Evolutionary conservation across 2,888 invertebrate genomes (phyloP).

Genomic region (Eudasyphora cyanicolor): DNA sequence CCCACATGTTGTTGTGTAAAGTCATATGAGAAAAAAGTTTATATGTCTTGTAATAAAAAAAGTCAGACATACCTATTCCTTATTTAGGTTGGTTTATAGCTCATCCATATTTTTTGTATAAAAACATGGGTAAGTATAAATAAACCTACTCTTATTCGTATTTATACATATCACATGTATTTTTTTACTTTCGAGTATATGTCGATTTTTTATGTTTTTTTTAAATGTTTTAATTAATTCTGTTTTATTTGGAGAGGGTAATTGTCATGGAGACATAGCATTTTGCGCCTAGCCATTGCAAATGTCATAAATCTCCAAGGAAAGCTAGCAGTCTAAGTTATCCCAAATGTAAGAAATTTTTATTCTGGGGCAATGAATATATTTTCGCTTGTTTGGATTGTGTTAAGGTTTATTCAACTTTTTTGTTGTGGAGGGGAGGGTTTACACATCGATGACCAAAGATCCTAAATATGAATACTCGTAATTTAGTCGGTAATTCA

Average conservation of each 20-base stretch:
- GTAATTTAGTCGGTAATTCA: too few species aligned
- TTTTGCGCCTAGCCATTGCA: neutral
- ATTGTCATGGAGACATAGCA: neutral
- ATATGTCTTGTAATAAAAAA: neutral
- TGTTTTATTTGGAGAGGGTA: neutral
- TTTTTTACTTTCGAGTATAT: neutral
- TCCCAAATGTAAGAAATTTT: neutral
- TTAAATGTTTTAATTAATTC: neutral
- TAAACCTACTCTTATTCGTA: neutral
- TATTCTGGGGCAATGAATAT: neutral
- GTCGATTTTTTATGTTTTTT: neutral
- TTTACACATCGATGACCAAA: too few species aligned
- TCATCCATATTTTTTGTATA: neutral
- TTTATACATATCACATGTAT: neutral
- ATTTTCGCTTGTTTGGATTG: neutral
- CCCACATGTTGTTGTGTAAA: neutral
- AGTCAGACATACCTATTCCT: neutral
- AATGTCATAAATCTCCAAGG: neutral
- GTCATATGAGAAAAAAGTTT: neutral
- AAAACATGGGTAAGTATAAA: too few species aligned
- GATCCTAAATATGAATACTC: too few species aligned
- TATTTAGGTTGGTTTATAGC: neutral
- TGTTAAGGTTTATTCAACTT: too few species aligned
- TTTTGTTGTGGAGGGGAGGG: too few species aligned
- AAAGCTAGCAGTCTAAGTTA: too few species aligned